A percentile compares a stretch with the other conserved stretches of the same genome.
phyloP scores from a whole-genome alignment of 2,888 invertebrate species.

The Apodemia zela region DNA sequence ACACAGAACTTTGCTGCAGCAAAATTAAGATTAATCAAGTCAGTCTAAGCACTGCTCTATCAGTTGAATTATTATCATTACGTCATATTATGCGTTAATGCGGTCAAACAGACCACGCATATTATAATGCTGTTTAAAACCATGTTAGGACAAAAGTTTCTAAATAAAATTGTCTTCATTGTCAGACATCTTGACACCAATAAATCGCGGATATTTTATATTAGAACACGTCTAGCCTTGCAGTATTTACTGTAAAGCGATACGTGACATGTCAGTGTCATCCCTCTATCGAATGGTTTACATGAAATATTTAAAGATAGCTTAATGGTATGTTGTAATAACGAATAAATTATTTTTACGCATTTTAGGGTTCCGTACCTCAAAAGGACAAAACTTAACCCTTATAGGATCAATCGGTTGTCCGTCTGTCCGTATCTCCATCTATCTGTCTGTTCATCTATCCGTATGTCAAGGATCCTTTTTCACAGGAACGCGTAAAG shows the following conservation, averaged over 20 bases:
- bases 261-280: constrained; percentile 14
- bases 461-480: too few relatives aligned
- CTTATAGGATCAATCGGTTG: too few relatives aligned
- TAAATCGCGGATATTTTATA: constrained; percentile 7
- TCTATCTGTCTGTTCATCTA: too few relatives aligned
- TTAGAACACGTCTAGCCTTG: constrained; percentile 11
- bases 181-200: constrained; percentile 11
- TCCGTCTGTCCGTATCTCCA: too few relatives aligned
- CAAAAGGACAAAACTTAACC: too few relatives aligned
- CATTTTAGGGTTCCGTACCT: too few relatives aligned
- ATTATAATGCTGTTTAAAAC: background rate
- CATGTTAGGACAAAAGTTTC: background rate
- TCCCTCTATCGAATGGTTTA: background rate
- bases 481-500: too few relatives aligned
- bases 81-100: background rate
- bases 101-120: too few relatives aligned
- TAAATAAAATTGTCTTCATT: background rate
- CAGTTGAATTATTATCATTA: too few relatives aligned
- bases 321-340: constrained; percentile 1
- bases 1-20: too few relatives aligned
- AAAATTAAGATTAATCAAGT: too few relatives aligned
- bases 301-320: background rate
- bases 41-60: too few relatives aligned
- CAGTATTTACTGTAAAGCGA: constrained; percentile 3
- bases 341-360: background rate